phyloP scores from a whole-genome alignment of 2,888 invertebrate species.

The Hyles lineata region DNA sequence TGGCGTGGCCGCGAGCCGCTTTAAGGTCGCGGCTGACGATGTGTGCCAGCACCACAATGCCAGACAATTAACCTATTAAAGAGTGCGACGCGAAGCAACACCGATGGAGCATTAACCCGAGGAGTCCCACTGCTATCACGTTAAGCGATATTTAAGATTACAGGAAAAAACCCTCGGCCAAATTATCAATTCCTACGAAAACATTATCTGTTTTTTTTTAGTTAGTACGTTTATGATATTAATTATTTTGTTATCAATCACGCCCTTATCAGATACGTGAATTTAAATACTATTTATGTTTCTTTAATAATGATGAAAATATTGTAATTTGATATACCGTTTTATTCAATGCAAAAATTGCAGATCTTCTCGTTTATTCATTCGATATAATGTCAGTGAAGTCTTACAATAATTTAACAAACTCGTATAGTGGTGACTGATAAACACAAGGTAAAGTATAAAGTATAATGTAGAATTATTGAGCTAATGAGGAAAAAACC shows the following conservation, averaged over 20 bases:
- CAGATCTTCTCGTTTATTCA: neutral
- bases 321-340: neutral
- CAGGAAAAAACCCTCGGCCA: neutral
- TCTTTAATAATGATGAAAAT: neutral
- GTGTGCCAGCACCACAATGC: conserved; percentile 82
- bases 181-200: neutral
- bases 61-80: conserved; percentile 83
- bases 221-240: neutral
- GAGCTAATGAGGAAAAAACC: conserved; percentile 84
- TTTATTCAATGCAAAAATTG: neutral
- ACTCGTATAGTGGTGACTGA: conserved; percentile 61
- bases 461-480: conserved; percentile 75
- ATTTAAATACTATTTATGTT: neutral
- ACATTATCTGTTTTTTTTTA: neutral
- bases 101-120: conserved; percentile 74
- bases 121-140: conserved; percentile 62
- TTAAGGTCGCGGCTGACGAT: conserved; percentile 80
- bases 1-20: conserved; percentile 77
- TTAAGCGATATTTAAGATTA: conserved; percentile 28
- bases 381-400: neutral
- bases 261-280: conserved; percentile 11
- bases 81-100: conserved; percentile 70
- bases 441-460: conserved; percentile 74
- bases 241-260: conserved; percentile 12
- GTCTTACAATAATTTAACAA: neutral